A percentile compares a stretch with the other conserved stretches of the same genome.
Conservation (phyloP, 2,797 vertebrate genomes). For the Acanthiza pusilla region DNA sequence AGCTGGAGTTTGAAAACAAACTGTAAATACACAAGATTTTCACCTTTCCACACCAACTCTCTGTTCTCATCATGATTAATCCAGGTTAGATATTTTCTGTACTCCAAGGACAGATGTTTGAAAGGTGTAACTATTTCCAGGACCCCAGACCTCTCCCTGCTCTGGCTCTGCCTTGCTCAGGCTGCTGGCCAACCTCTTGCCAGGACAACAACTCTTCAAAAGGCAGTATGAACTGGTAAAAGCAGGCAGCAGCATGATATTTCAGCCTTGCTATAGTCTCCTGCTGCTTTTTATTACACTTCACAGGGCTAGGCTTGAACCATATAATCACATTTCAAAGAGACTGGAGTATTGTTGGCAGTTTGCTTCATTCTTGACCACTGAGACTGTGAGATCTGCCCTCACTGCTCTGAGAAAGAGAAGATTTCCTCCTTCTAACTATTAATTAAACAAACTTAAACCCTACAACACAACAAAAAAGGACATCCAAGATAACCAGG, state of each 20-base stretch:
- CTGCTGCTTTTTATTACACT: conserved; percentile 50
- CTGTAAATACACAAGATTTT: neutral
- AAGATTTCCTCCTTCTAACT: neutral
- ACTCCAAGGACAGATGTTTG: neutral
- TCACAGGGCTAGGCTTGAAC: conserved; percentile 39
- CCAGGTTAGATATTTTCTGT: neutral
- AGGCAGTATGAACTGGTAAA: neutral
- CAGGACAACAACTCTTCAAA: neutral
- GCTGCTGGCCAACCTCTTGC: neutral
- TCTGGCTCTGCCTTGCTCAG: neutral
- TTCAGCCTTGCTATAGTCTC: conserved; percentile 24
- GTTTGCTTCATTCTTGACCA: conserved; percentile 38
- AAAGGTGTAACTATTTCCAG: neutral
- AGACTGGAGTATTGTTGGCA: conserved; percentile 9
- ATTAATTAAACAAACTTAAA: conserved; percentile 12
- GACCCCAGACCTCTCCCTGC: neutral
- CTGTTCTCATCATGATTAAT: neutral
- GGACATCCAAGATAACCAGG: neutral
- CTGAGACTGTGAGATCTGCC: conserved; percentile 15
- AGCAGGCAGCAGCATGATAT: neutral
- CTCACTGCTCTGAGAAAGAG: neutral
- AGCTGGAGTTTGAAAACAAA: neutral
- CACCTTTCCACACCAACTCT: neutral
- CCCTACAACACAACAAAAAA: neutral
- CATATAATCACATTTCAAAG: conserved; percentile 57